Conservation (phyloP, 1,140 invertebrate species). For the Anoplolepis gracilipes region DNA sequence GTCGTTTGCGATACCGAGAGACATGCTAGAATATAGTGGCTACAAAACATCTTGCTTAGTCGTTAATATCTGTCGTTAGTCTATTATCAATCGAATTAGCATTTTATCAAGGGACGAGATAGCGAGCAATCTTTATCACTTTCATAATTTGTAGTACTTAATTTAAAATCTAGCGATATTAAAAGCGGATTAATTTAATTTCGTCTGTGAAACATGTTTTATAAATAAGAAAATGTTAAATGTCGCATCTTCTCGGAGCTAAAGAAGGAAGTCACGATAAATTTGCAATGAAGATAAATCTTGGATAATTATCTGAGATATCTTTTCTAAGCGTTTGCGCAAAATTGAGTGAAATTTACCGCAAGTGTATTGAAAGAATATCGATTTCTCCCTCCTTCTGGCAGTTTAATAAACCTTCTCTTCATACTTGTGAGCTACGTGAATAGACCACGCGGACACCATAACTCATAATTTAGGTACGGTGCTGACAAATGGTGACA, state of each 20-base stretch:
- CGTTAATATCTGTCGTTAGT: not conserved
- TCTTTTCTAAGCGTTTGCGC: not conserved
- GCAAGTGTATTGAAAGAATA: not conserved
- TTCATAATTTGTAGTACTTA: not conserved
- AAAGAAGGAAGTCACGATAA: not conserved
- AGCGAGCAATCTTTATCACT: not conserved
- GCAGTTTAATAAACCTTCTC: constrained; percentile 11
- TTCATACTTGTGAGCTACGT: constrained; percentile 19
- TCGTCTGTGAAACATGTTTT: not conserved
- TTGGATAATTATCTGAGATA: not conserved
- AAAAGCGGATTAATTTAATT: not conserved
- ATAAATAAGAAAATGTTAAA: not conserved
- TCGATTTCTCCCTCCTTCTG: not conserved
- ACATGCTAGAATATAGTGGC: not conserved
- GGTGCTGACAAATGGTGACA: constrained; percentile 45
- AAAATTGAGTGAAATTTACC: not conserved
- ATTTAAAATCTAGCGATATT: not conserved
- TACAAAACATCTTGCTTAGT: constrained; percentile 13
- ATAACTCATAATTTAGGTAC: constrained; percentile 53
- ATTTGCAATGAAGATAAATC: not conserved
- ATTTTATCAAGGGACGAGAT: not conserved
- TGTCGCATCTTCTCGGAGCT: not conserved
- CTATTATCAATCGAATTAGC: no score
- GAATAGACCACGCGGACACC: constrained; percentile 46
- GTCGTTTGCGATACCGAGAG: constrained; percentile 19